Percentiles rank a stretch among this genome's conserved stretches.
These are phyloP conservation scores for Osmoderma eremita DNA, from an alignment of 2,888 invertebrate species.

Conservation along the genomic window DNA sequence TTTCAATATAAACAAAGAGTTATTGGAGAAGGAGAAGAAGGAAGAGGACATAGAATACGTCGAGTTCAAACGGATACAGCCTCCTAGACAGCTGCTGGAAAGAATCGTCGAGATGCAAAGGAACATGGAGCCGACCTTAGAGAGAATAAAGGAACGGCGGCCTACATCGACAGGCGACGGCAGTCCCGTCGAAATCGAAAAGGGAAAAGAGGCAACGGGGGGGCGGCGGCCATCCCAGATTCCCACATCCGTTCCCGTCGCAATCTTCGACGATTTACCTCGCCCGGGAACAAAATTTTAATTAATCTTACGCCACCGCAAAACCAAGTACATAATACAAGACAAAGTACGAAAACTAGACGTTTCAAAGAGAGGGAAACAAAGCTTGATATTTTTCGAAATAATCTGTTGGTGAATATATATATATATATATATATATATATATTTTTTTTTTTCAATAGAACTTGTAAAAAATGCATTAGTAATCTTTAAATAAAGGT, in stretches of 20 bases:
- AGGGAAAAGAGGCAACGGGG: slow-evolving; percentile 1
- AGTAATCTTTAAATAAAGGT: no score
- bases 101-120: slow-evolving; percentile 55
- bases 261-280: slow-evolving; percentile 41
- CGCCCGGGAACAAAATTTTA: slow-evolving; percentile 37
- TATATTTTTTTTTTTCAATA: no score
- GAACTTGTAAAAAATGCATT: no score
- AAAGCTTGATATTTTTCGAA: no score
- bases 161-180: no score
- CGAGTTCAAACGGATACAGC: slow-evolving; percentile 57
- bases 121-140: slow-evolving; percentile 49
- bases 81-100: slow-evolving; percentile 55
- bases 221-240: background rate
- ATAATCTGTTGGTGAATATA: no score
- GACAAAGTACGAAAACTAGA: no score
- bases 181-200: slow-evolving; percentile 15
- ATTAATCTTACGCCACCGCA: no score
- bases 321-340: no score
- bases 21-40: slow-evolving; percentile 58
- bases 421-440: no score
- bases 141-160: slow-evolving; percentile 23
- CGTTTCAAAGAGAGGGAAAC: no score
- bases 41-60: slow-evolving; percentile 54
- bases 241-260: no score
- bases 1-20: slow-evolving; percentile 54